Evolutionary conservation across 2,113 vertebrate species (phyloP).

Genomic region (Macquaria ambigua): DNA sequence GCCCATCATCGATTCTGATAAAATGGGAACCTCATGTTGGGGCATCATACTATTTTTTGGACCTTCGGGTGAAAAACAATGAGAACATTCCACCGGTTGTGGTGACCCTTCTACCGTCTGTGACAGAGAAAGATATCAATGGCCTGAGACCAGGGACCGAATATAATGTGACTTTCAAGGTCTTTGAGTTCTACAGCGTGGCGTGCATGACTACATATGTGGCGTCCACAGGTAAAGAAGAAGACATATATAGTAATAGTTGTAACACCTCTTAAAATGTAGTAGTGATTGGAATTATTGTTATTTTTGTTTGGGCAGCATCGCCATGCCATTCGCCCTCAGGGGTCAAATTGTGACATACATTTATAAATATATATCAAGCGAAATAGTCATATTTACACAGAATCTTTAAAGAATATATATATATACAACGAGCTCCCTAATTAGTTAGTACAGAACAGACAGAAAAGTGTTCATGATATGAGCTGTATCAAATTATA

Average conservation of each 20-base stretch:
- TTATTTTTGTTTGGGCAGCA: neutral
- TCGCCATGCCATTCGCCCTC: neutral
- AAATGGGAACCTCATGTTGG: slow-evolving; percentile 64
- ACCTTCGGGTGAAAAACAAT: slow-evolving; percentile 77
- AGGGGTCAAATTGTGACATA: neutral
- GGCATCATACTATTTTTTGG: slow-evolving; percentile 79
- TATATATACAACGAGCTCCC: neutral
- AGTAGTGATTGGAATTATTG: neutral
- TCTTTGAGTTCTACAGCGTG: slow-evolving; percentile 67
- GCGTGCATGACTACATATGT: slow-evolving; percentile 46
- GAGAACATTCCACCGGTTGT: slow-evolving; percentile 70
- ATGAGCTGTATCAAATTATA: neutral
- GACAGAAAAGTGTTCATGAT: neutral
- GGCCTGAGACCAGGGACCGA: slow-evolving; percentile 76
- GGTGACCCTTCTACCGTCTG: neutral
- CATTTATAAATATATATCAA: neutral
- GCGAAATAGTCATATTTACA: neutral
- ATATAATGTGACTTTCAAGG: slow-evolving; percentile 82
- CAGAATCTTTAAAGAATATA: neutral
- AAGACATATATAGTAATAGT: too few relatives aligned
- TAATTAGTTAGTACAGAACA: neutral
- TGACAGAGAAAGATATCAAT: slow-evolving; percentile 42
- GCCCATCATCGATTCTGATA: slow-evolving; percentile 74
- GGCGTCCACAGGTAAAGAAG: slow-evolving; percentile 74
- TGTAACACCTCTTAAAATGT: neutral